These are phyloP conservation scores for Lutjanus campechanus DNA, from an alignment of 2,797 vertebrate genomes.

Conservation along the genomic window DNA sequence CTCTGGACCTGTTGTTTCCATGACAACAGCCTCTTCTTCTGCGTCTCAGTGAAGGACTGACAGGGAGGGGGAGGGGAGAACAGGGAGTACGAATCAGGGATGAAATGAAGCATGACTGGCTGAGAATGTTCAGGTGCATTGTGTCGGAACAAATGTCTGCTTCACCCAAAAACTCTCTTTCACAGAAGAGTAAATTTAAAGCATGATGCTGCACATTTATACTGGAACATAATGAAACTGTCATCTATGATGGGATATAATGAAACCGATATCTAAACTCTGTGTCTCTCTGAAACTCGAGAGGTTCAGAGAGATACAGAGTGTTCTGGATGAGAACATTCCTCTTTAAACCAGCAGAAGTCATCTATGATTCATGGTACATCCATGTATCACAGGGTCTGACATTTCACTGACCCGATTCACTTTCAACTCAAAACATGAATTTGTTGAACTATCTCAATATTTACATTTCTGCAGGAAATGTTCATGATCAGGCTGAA, in stretches of 20 bases:
- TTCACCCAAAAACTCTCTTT: neutral
- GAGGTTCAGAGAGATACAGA: neutral
- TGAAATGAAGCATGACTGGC: constrained; percentile 31
- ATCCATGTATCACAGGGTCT: neutral
- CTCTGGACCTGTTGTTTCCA: constrained; percentile 99
- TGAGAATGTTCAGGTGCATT: constrained; percentile 16
- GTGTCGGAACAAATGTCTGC: neutral
- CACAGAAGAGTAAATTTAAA: neutral
- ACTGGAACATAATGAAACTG: neutral
- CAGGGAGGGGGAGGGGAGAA: constrained; percentile 17
- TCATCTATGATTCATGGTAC: neutral
- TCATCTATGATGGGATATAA: neutral
- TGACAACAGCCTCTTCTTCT: constrained; percentile 99
- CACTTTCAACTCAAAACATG: neutral
- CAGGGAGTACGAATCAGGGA: constrained; percentile 13
- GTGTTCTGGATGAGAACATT: neutral
- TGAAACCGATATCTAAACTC: too few relatives aligned
- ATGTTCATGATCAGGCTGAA: neutral
- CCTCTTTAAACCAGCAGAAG: too few relatives aligned
- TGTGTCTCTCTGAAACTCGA: too few relatives aligned
- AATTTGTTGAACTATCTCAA: neutral
- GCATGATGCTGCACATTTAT: neutral
- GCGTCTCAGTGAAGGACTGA: constrained; percentile 97
- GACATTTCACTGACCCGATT: neutral
- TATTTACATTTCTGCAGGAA: neutral